A percentile compares a stretch with the other conserved stretches of the same genome.
Evolutionary conservation across 2,888 invertebrate species (phyloP).

Genomic region (Napeogenes inachia): DNA sequence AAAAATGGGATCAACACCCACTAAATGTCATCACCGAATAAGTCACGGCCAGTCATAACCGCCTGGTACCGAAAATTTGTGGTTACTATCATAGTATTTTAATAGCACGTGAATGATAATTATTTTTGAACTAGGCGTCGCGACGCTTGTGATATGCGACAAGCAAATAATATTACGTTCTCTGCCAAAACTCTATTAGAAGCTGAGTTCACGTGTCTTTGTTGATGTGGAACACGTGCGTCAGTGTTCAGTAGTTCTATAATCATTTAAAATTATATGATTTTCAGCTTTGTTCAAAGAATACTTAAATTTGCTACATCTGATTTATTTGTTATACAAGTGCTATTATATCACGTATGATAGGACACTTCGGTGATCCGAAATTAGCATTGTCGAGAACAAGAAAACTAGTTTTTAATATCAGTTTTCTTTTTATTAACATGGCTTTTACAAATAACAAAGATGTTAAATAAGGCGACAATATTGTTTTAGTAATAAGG

Average conservation of each 20-base stretch:
- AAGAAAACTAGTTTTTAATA: no score
- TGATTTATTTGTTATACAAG: no score
- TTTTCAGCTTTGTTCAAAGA: no score
- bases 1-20: slow-evolving; percentile 19
- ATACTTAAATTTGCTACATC: no score
- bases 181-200: slow-evolving; percentile 59
- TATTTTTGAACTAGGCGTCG: slow-evolving; percentile 65
- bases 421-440: no score
- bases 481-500: no score
- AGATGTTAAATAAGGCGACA: no score
- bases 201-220: slow-evolving; percentile 36
- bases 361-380: no score
- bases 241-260: slow-evolving; percentile 7
- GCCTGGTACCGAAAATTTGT: slow-evolving; percentile 66
- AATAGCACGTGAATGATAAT: slow-evolving; percentile 69
- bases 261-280: no score
- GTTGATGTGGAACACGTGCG: slow-evolving; percentile 30
- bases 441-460: no score
- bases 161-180: slow-evolving; percentile 35
- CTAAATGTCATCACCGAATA: slow-evolving; percentile 35
- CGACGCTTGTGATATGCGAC: slow-evolving; percentile 47
- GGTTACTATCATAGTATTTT: slow-evolving; percentile 71
- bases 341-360: no score
- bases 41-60: slow-evolving; percentile 62
- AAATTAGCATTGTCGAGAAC: no score